Percentiles rank a stretch among this genome's conserved stretches.
Evolutionary conservation across 2,888 invertebrate genomes (phyloP).

Genomic region (Latrodectus elegans): DNA sequence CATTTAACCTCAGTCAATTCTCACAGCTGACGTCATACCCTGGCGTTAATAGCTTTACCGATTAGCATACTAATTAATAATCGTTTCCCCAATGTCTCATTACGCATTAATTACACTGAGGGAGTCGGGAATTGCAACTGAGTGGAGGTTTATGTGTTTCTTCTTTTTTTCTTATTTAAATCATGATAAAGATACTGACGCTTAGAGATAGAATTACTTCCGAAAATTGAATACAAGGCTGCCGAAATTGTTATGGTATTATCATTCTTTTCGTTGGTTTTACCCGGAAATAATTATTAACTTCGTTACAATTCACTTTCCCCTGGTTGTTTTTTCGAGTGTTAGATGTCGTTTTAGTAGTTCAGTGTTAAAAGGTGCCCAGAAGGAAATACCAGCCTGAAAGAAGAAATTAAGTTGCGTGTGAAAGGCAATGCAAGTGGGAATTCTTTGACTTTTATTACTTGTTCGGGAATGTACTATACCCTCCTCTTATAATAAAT

Average conservation of each 20-base stretch:
- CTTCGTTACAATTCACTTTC: neutral
- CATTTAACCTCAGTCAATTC: slow-evolving; percentile 38
- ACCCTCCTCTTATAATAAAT: slow-evolving; percentile 21
- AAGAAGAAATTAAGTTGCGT: slow-evolving; percentile 36
- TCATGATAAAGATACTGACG: neutral
- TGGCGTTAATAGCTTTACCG: slow-evolving; percentile 28
- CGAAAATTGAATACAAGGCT: neutral
- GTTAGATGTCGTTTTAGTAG: neutral
- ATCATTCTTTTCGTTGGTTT: neutral
- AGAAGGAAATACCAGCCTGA: slow-evolving; percentile 21
- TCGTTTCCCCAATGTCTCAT: slow-evolving; percentile 42
- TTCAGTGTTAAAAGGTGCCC: neutral
- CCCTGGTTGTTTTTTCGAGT: neutral
- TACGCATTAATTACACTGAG: slow-evolving; percentile 46
- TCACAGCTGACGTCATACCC: slow-evolving; percentile 17
- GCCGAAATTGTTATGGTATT: neutral
- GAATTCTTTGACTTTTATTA: slow-evolving; percentile 34
- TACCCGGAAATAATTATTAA: neutral
- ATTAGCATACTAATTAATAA: slow-evolving; percentile 55
- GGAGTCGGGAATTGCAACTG: neutral
- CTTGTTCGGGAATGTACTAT: slow-evolving; percentile 23
- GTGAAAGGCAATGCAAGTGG: slow-evolving; percentile 9
- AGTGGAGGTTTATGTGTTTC: neutral
- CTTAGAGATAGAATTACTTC: slow-evolving; percentile 2
- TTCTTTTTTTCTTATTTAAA: neutral